phyloP scores from a whole-genome alignment of 2,797 vertebrate species.

The Acipenser oxyrinchus region DNA sequence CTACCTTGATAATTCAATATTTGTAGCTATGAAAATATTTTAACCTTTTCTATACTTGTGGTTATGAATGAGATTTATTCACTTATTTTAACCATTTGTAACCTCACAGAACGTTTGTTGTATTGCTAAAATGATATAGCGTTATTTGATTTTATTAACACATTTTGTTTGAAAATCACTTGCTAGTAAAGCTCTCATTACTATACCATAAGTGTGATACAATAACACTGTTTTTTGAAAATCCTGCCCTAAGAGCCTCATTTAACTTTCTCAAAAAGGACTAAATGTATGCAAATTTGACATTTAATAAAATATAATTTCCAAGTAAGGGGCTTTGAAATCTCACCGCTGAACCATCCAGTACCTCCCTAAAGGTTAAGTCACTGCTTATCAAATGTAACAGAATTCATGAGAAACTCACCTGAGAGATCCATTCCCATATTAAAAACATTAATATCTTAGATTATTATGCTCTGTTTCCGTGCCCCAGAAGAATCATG shows the following conservation, averaged over 20 bases:
- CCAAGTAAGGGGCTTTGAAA: neutral
- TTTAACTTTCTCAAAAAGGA: neutral
- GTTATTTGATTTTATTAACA: no score
- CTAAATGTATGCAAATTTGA: slow-evolving; percentile 1
- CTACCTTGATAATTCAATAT: no score
- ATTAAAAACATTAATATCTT: neutral
- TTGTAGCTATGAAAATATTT: no score
- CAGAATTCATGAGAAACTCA: neutral
- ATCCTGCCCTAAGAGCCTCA: neutral
- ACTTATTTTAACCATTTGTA: no score
- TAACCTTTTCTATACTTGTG: no score
- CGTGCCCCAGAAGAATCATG: neutral
- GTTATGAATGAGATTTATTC: no score
- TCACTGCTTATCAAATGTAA: slow-evolving; percentile 6
- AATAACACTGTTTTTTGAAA: no score
- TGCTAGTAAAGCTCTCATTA: no score
- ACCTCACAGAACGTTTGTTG: no score
- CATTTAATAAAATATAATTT: neutral
- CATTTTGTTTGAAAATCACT: no score
- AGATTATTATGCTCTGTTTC: neutral
- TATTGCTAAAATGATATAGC: no score
- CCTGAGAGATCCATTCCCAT: neutral
- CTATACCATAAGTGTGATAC: no score
- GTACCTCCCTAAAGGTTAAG: slow-evolving; percentile 17
- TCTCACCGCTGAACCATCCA: neutral